These are phyloP conservation scores for Stenoptilia bipunctidactyla DNA, from an alignment of 2,888 invertebrate species.

Conservation along the genomic window DNA sequence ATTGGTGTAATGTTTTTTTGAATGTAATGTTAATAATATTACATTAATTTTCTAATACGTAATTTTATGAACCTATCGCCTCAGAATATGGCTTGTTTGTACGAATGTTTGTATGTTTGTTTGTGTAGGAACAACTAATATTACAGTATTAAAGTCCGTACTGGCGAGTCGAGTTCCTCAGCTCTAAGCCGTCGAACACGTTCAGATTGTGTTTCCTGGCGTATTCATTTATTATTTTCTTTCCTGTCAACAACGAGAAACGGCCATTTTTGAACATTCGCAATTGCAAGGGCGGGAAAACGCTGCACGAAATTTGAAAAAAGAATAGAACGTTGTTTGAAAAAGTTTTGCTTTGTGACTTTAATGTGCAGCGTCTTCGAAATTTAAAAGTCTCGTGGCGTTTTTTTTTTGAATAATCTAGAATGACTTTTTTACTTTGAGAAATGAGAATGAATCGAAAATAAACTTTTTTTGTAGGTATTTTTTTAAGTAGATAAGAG, in stretches of 20 bases:
- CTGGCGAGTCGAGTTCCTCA: constrained; percentile 82
- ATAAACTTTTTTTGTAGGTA: too few species aligned
- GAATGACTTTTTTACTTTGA: too few species aligned
- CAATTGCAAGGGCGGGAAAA: neutral
- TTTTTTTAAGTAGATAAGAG: too few species aligned
- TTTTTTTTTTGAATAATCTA: too few species aligned
- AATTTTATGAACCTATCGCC: neutral
- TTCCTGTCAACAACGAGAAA: constrained; percentile 70
- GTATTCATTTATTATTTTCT: constrained; percentile 81
- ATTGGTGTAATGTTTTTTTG: too few species aligned
- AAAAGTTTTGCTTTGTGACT: too few species aligned
- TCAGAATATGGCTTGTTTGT: neutral
- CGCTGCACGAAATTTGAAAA: neutral
- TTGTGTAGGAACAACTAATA: constrained; percentile 45
- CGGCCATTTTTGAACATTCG: constrained; percentile 6
- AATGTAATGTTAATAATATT: neutral
- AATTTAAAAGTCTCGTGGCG: too few species aligned
- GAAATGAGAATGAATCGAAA: too few species aligned
- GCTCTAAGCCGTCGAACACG: constrained; percentile 81
- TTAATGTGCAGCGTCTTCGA: too few species aligned
- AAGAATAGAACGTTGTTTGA: too few species aligned
- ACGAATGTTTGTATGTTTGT: neutral
- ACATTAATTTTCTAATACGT: neutral
- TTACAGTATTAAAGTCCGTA: constrained; percentile 82
- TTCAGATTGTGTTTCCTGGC: constrained; percentile 81